A percentile compares a stretch with the other conserved stretches of the same genome.
These are phyloP conservation scores for Drosophila imparisetae DNA, from an alignment of 2,888 invertebrate genomes.

Conservation along the genomic window DNA sequence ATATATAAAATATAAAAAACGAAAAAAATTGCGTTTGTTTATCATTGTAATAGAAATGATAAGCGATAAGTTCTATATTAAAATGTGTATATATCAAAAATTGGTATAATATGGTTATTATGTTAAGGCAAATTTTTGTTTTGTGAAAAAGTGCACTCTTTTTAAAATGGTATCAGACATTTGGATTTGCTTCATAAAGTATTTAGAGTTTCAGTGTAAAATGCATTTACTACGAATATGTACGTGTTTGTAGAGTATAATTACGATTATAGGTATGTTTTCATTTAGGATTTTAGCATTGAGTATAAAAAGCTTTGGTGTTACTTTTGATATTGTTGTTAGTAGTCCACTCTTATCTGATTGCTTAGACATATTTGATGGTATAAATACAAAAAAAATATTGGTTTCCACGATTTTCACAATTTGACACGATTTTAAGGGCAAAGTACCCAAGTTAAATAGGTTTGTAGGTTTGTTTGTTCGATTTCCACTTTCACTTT, in stretches of 20 bases:
- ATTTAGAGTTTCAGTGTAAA: slow-evolving; percentile 44
- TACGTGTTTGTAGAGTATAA: slow-evolving; percentile 25
- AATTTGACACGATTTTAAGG: slow-evolving; percentile 57
- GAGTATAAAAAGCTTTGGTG: slow-evolving; percentile 43
- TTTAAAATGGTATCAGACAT: slow-evolving; percentile 88
- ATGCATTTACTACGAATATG: slow-evolving; percentile 39
- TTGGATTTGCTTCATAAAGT: slow-evolving; percentile 70
- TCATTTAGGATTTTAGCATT: slow-evolving; percentile 29
- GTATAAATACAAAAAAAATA: slow-evolving; percentile 26
- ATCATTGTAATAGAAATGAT: slow-evolving; percentile 60
- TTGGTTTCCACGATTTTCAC: slow-evolving; percentile 31
- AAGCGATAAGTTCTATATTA: slow-evolving; percentile 54
- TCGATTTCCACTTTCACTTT: slow-evolving; percentile 30
- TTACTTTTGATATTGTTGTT: slow-evolving; percentile 41
- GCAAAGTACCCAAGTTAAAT: slow-evolving; percentile 18
- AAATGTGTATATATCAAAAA: slow-evolving; percentile 75
- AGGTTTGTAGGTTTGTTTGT: slow-evolving; percentile 41
- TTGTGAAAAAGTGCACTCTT: slow-evolving; percentile 82
- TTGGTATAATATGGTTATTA: slow-evolving; percentile 72
- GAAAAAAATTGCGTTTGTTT: slow-evolving; percentile 46
- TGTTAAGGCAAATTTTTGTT: slow-evolving; percentile 77
- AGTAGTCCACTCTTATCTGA: slow-evolving; percentile 40
- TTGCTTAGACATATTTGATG: slow-evolving; percentile 53
- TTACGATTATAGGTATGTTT: slow-evolving; percentile 26
- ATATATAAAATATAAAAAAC: slow-evolving; percentile 34